Conservation (phyloP, 1,140 invertebrate species). For the Maconellicoccus hirsutus region DNA sequence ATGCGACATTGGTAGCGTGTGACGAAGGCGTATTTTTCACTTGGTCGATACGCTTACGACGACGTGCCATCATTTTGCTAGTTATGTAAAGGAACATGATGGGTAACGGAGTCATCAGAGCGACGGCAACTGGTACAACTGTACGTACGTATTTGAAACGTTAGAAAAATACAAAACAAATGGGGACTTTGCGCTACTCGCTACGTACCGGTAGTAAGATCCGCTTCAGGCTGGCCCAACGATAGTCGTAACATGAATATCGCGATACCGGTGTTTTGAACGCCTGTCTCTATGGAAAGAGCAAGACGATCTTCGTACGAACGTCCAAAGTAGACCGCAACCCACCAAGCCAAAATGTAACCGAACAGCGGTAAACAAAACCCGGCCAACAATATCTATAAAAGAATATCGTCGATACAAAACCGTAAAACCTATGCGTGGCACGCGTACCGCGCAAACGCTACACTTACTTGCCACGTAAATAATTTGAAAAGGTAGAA, state of each 20-base stretch:
- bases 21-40: too few species aligned
- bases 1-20: not conserved
- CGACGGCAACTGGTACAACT: constrained; percentile 76
- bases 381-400: constrained; percentile 66
- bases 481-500: constrained; percentile 81
- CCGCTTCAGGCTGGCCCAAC: constrained; percentile 57
- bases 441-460: not conserved
- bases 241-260: constrained; percentile 68
- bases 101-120: constrained; percentile 87
- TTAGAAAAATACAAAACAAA: too few species aligned
- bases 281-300: constrained; percentile 84
- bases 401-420: constrained; percentile 31
- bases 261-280: constrained; percentile 88
- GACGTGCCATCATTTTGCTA: constrained; percentile 21
- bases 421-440: too few species aligned
- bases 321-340: constrained; percentile 49
- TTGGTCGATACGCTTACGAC: too few species aligned
- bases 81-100: constrained; percentile 46
- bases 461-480: constrained; percentile 62
- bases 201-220: constrained; percentile 62
- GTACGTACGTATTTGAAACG: constrained; percentile 31
- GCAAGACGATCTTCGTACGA: constrained; percentile 56
- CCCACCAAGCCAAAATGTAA: constrained; percentile 58
- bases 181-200: not conserved
- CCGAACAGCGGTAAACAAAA: constrained; percentile 77